These are phyloP conservation scores for Stenodera caucasica DNA, from an alignment of 2,888 invertebrate species.

Conservation along the genomic window DNA sequence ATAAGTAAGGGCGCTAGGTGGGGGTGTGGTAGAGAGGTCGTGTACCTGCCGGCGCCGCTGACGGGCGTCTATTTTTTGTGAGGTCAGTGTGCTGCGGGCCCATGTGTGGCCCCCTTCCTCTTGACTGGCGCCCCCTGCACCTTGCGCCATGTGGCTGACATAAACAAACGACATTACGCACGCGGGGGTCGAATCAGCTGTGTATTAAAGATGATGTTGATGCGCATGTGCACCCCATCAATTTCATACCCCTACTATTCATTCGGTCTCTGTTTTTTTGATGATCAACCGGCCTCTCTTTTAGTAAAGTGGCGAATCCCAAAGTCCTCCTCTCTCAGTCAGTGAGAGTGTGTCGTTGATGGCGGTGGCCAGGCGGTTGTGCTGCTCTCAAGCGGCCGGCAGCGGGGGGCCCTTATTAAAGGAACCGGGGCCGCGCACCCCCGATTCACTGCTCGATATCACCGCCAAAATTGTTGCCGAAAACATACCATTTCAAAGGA, in stretches of 20 bases:
- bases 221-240: constrained; percentile 36
- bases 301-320: constrained; percentile 9
- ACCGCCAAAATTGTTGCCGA: constrained; percentile 82
- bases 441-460: constrained; percentile 78
- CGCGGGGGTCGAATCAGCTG: constrained; percentile 57
- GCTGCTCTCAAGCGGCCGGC: constrained; percentile 55
- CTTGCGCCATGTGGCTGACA: constrained; percentile 59
- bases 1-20: constrained; percentile 11
- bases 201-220: constrained; percentile 42
- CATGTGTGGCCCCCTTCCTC: constrained; percentile 33
- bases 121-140: constrained; percentile 49
- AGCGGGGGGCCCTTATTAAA: constrained; percentile 49
- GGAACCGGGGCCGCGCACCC: constrained; percentile 56
- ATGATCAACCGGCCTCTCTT: neutral
- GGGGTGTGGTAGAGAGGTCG: constrained; percentile 8
- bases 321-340: constrained; percentile 42
- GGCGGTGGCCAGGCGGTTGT: constrained; percentile 57
- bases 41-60: constrained; percentile 16
- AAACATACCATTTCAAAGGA: constrained; percentile 82
- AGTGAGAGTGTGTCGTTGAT: constrained; percentile 54
- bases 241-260: neutral
- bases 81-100: constrained; percentile 28
- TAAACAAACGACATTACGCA: constrained; percentile 59
- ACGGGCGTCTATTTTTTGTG: constrained; percentile 21
- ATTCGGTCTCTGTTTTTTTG: constrained; percentile 10